Conservation (phyloP, 2,888 invertebrate species). For the Polymixis flavicincta region DNA sequence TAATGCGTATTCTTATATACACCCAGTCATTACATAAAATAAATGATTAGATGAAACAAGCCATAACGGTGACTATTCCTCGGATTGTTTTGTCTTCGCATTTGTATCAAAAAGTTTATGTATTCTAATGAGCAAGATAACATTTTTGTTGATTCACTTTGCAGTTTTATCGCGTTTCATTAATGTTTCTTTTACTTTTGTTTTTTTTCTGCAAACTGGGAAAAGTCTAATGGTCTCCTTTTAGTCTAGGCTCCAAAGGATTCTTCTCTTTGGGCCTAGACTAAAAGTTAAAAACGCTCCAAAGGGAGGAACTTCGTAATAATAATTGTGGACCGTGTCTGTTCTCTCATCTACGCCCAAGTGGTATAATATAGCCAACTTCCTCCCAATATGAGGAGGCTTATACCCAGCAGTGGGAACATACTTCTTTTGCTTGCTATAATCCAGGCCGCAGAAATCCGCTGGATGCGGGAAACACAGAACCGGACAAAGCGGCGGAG, state of each 20-base stretch:
- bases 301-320: neutral
- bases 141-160: neutral
- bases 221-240: neutral
- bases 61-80: neutral
- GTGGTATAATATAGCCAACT: no score
- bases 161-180: neutral
- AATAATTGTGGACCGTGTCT: neutral
- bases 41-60: neutral
- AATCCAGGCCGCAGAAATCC: no score
- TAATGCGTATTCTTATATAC: constrained; percentile 17
- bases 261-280: no score
- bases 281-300: no score
- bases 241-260: neutral
- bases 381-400: no score
- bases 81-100: neutral
- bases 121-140: neutral
- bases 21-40: neutral
- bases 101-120: neutral
- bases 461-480: no score
- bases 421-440: no score
- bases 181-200: neutral
- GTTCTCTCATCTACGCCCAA: no score
- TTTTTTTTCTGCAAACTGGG: neutral
- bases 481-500: no score
- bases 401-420: no score